Evolutionary conservation across 1,140 invertebrate genomes (phyloP).

Genomic region (Eumaeus atala): DNA sequence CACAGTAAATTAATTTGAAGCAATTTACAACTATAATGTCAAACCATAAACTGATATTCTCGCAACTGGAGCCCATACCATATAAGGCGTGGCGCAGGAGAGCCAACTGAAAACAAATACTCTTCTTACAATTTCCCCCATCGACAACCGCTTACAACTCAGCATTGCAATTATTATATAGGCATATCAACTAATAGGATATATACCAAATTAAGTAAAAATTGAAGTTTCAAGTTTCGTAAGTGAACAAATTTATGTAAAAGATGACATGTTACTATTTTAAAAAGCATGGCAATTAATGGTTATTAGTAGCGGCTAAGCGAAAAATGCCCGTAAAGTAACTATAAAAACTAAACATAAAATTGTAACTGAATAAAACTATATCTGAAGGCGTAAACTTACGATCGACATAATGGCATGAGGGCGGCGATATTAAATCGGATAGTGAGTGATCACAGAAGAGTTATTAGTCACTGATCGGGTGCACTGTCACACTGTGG

Average conservation of each 20-base stretch:
- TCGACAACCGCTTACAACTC: no score
- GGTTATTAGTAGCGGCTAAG: constrained; percentile 2
- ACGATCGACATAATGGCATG: constrained; percentile 74
- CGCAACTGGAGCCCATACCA: constrained; percentile 11
- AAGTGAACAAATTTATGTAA: no score
- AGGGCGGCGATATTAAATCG: constrained; percentile 10
- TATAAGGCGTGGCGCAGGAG: constrained; percentile 11
- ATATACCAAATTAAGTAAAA: no score
- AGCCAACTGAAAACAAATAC: constrained; percentile 24
- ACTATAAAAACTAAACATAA: constrained; percentile 24
- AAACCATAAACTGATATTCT: constrained; percentile 15
- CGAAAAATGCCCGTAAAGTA: constrained; percentile 17
- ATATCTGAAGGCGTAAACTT: constrained; percentile 48
- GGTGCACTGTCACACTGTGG: constrained; percentile 56
- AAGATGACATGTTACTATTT: background rate
- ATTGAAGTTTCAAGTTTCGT: no score
- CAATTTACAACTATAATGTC: constrained; percentile 1
- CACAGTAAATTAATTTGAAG: constrained; percentile 6
- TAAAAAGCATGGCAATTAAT: constrained; percentile 4
- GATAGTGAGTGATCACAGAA: constrained; percentile 25
- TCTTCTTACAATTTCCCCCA: constrained; percentile 3
- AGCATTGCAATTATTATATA: no score
- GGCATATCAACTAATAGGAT: no score
- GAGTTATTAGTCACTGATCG: constrained; percentile 37
- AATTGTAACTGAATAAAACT: constrained; percentile 42